These are phyloP conservation scores for Cyclura pinguis DNA, from an alignment of 2,797 vertebrate species.

Conservation along the genomic window DNA sequence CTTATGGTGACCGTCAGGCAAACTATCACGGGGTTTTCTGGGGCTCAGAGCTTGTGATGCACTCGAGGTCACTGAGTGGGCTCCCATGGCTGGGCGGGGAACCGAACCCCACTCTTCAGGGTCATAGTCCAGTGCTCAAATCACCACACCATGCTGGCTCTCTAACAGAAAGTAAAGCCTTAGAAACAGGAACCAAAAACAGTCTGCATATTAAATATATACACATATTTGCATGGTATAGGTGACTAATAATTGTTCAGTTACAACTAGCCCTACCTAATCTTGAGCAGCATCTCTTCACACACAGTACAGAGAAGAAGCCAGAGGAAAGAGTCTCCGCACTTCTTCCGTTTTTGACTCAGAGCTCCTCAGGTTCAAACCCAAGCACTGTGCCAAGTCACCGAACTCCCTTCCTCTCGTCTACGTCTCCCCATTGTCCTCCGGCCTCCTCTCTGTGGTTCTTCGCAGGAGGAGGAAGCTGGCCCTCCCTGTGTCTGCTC, in stretches of 20 bases:
- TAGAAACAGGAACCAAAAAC: conserved; percentile 1
- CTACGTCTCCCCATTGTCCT: neutral
- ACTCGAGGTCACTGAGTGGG: too few species aligned
- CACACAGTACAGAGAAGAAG: neutral
- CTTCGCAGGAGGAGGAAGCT: conserved; percentile 1
- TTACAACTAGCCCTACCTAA: neutral
- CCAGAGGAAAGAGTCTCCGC: neutral
- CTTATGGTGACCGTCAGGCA: too few species aligned
- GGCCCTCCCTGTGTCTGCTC: neutral
- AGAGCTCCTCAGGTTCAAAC: conserved; percentile 26
- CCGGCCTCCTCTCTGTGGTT: neutral
- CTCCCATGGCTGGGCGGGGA: too few species aligned
- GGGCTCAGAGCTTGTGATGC: too few species aligned
- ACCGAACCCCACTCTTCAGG: too few species aligned
- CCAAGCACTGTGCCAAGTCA: neutral
- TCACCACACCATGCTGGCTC: too few species aligned
- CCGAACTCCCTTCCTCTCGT: neutral
- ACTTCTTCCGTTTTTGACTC: neutral
- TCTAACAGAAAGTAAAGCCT: neutral
- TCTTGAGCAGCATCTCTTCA: conserved; percentile 1
- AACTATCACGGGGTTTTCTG: too few species aligned
- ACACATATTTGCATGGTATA: neutral
- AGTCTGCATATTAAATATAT: neutral
- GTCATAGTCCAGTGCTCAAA: too few species aligned
- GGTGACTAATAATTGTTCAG: neutral